Evolutionary conservation across 1,140 invertebrate species (phyloP).

Genomic region (Pseudomyrmex cubaensis): DNA sequence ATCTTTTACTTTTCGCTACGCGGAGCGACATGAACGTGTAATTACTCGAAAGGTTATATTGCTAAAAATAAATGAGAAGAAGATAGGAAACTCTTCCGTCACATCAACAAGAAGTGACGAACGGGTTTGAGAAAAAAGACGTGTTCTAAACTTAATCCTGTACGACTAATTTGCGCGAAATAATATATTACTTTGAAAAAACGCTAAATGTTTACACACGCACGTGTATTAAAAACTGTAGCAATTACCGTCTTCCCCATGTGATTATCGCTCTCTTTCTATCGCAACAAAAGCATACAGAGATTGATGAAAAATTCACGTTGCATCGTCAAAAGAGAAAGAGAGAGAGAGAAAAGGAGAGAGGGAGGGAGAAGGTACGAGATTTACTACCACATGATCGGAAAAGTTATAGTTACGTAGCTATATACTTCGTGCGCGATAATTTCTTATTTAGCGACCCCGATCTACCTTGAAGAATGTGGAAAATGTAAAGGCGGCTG

Average conservation of each 20-base stretch:
- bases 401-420: background rate
- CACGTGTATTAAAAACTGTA: background rate
- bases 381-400: slow-evolving; percentile 20
- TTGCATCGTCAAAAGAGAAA: slow-evolving; percentile 19
- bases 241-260: slow-evolving; percentile 3
- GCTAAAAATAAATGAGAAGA: slow-evolving; percentile 30
- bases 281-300: slow-evolving; percentile 25
- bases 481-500: slow-evolving; percentile 53
- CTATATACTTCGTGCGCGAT: slow-evolving; percentile 12
- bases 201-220: background rate
- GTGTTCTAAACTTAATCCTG: background rate
- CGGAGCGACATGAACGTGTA: slow-evolving; percentile 36
- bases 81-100: background rate
- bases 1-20: slow-evolving; percentile 31
- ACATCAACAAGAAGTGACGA: background rate
- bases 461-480: slow-evolving; percentile 40
- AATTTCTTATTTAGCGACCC: slow-evolving; percentile 59
- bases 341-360: no score
- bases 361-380: no score
- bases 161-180: background rate
- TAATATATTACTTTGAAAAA: background rate
- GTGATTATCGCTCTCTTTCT: slow-evolving; percentile 6
- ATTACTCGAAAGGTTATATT: slow-evolving; percentile 36
- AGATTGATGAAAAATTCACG: slow-evolving; percentile 48
- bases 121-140: background rate